A percentile compares a stretch with the other conserved stretches of the same genome.
These are phyloP conservation scores for Lutraria lutraria DNA, from an alignment of 2,888 invertebrate species.

Conservation along the genomic window DNA sequence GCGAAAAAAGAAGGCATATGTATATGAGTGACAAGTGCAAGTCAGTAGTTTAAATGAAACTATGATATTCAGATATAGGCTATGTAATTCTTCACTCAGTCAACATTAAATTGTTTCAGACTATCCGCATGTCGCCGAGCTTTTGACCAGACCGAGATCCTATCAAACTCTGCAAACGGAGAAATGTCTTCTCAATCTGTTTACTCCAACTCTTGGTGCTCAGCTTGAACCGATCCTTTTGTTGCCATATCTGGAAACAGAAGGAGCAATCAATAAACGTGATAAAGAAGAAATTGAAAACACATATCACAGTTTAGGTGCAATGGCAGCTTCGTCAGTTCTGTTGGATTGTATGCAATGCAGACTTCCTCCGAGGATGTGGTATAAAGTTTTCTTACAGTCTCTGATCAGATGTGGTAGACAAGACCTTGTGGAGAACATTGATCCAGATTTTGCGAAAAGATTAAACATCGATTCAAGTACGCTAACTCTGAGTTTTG, in stretches of 20 bases:
- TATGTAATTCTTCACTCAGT: too few species aligned
- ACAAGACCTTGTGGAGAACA: slow-evolving; percentile 3
- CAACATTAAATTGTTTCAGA: background rate
- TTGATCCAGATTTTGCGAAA: slow-evolving; percentile 24
- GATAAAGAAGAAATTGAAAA: slow-evolving; percentile 2
- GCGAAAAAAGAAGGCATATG: too few species aligned
- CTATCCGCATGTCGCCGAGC: slow-evolving; percentile 27
- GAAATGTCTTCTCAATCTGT: background rate
- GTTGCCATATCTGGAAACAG: slow-evolving; percentile 7
- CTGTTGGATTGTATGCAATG: slow-evolving; percentile 28
- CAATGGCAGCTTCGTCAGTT: slow-evolving; percentile 20
- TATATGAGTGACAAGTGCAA: too few species aligned
- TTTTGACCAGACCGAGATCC: slow-evolving; percentile 11
- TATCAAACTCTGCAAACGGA: background rate
- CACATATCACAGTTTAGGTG: background rate
- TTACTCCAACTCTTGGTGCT: background rate
- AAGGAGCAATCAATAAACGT: slow-evolving; percentile 8
- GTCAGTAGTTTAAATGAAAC: too few species aligned
- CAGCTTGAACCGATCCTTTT: slow-evolving; percentile 16
- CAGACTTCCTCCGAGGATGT: background rate
- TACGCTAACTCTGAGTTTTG: background rate
- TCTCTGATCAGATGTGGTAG: background rate
- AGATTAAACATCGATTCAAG: background rate
- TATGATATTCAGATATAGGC: too few species aligned
- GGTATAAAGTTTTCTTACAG: slow-evolving; percentile 26